Percentiles rank a stretch among this genome's conserved stretches.
Conservation (phyloP, 2,888 invertebrate genomes). For the Tiliacea citrago region DNA sequence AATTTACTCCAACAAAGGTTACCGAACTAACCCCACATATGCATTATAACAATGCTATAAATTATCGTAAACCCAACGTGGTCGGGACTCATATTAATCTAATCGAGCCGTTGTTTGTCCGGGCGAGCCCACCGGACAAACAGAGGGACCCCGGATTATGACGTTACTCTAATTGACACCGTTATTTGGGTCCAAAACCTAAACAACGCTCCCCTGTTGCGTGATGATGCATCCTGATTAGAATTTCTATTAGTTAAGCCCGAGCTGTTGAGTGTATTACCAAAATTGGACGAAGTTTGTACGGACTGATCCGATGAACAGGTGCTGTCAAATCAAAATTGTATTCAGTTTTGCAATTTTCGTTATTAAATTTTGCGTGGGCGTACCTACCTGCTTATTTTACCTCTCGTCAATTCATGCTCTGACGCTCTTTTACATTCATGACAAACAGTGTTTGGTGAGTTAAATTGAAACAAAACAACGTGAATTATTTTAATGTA, state of each 20-base stretch:
- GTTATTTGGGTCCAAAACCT: conserved; percentile 80
- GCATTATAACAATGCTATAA: conserved; percentile 63
- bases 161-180: conserved; percentile 87
- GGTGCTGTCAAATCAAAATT: conserved; percentile 33
- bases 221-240: conserved; percentile 86
- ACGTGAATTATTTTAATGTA: background rate
- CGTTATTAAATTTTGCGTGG: conserved; percentile 5
- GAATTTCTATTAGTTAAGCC: conserved; percentile 74
- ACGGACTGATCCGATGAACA: conserved; percentile 5
- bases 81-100: conserved; percentile 75
- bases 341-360: conserved; percentile 10
- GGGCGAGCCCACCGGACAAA: conserved; percentile 74
- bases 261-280: conserved; percentile 46
- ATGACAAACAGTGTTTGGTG: background rate
- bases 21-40: conserved; percentile 42
- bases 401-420: background rate
- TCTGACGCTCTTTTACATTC: background rate
- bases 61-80: conserved; percentile 59
- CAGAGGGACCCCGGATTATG: conserved; percentile 84
- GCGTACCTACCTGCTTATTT: background rate
- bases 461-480: conserved; percentile 17
- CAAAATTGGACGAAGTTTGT: conserved; percentile 40
- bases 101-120: conserved; percentile 79
- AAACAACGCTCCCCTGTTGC: conserved; percentile 78
- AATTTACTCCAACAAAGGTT: conserved; percentile 49